These are phyloP conservation scores for Trematomus loennbergii DNA, from an alignment of 2,113 vertebrate species.

Conservation along the genomic window DNA sequence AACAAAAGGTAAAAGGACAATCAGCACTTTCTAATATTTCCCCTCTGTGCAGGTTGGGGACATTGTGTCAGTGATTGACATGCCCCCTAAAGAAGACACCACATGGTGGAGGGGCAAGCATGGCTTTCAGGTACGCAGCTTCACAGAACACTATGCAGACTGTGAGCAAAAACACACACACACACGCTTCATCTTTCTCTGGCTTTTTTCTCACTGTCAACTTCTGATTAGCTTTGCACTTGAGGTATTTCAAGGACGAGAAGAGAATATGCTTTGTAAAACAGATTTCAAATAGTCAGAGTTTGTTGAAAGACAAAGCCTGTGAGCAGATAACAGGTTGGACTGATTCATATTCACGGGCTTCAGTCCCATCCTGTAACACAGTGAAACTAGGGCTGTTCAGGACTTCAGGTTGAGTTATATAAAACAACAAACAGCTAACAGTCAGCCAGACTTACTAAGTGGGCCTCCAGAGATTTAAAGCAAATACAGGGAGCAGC, in stretches of 20 bases:
- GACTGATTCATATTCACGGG: constrained; percentile 21
- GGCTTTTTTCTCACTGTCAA: neutral
- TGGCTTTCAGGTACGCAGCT: constrained; percentile 92
- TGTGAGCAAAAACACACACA: neutral
- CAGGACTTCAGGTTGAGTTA: neutral
- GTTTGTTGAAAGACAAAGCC: constrained; percentile 25
- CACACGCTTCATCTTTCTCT: neutral
- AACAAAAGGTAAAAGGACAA: neutral
- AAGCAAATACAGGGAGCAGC: no score
- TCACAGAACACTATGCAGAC: constrained; percentile 5
- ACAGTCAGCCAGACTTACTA: no score
- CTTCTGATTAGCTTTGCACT: constrained; percentile 19
- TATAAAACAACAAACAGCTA: no score
- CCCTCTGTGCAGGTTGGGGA: constrained; percentile 92
- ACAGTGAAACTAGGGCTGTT: neutral
- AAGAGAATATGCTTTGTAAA: constrained; percentile 6
- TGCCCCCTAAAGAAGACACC: constrained; percentile 98
- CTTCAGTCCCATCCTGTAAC: neutral
- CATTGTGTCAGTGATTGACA: constrained; percentile 98
- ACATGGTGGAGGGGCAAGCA: constrained; percentile 99
- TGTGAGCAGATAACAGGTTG: constrained; percentile 31
- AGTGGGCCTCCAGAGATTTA: no score
- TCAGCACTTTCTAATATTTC: neutral
- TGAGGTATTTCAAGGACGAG: constrained; percentile 35
- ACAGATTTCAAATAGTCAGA: constrained; percentile 12